These are phyloP conservation scores for Potamilus streckersoni DNA, from an alignment of 1,140 invertebrate genomes.

Conservation along the genomic window DNA sequence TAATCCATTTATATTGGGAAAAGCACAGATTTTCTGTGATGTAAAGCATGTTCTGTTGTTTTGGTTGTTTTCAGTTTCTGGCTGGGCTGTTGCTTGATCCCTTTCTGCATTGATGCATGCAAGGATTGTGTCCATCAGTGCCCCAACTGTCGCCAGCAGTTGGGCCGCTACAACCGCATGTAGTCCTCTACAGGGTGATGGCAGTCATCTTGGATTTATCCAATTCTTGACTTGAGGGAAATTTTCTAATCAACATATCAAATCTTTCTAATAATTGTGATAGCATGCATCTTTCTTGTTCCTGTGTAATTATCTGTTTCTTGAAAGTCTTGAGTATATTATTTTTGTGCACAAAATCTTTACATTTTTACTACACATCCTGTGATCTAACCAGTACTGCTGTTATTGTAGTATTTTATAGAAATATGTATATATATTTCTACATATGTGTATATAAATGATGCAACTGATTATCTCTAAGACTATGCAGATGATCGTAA, in stretches of 20 bases:
- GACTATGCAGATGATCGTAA: no score
- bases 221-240: background rate
- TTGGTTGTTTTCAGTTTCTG: constrained; percentile 43
- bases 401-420: no score
- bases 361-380: no score
- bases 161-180: constrained; percentile 32
- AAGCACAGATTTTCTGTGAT: no score
- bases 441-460: no score
- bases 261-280: background rate
- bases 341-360: no score
- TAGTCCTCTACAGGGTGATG: constrained; percentile 1
- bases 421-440: no score
- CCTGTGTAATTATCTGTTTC: background rate
- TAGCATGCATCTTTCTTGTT: background rate
- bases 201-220: background rate
- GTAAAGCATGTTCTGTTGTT: constrained; percentile 1
- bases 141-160: constrained; percentile 49
- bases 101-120: constrained; percentile 55
- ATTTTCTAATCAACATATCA: background rate
- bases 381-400: no score
- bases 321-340: no score
- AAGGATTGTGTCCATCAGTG: constrained; percentile 55
- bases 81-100: constrained; percentile 58
- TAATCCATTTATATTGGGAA: no score
- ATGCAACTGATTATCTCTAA: no score